Evolutionary conservation across 1,140 invertebrate species (phyloP).

Genomic region (Sycobia sp.): DNA sequence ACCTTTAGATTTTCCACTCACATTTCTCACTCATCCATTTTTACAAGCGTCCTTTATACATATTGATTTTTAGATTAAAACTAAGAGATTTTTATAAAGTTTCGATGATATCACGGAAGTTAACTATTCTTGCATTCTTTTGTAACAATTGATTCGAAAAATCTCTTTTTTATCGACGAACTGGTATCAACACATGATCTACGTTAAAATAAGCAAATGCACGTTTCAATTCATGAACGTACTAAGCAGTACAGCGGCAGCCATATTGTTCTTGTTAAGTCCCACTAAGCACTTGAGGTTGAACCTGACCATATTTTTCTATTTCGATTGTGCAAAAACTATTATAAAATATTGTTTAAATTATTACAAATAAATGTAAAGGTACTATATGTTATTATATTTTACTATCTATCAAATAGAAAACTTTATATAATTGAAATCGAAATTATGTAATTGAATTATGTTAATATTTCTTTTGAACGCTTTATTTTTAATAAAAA

Average conservation of each 20-base stretch:
- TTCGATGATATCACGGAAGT: too few species aligned
- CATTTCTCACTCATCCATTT: neutral
- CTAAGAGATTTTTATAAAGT: slow-evolving; percentile 4
- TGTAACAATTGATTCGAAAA: neutral
- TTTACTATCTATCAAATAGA: too few species aligned
- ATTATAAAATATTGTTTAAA: too few species aligned
- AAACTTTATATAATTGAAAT: too few species aligned
- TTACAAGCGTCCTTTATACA: neutral
- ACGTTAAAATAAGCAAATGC: neutral
- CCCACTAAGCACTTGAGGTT: too few species aligned
- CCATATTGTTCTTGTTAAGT: slow-evolving; percentile 30
- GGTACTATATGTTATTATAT: too few species aligned
- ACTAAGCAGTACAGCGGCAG: neutral
- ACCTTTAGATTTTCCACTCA: neutral
- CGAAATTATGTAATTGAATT: too few species aligned
- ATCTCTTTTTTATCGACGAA: too few species aligned
- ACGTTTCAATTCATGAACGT: slow-evolving; percentile 4
- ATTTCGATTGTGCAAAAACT: too few species aligned
- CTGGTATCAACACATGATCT: slow-evolving; percentile 10
- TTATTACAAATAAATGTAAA: too few species aligned
- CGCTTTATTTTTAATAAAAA: neutral
- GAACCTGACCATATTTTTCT: too few species aligned
- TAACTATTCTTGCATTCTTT: too few species aligned
- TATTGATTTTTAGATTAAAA: slow-evolving; percentile 33
- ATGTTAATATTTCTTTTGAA: neutral